Evolutionary conservation across 2,797 vertebrate genomes (phyloP), one percentile per base, ranked within the genome.

Genomic region (Semotilus atromaculatus): DNA sequence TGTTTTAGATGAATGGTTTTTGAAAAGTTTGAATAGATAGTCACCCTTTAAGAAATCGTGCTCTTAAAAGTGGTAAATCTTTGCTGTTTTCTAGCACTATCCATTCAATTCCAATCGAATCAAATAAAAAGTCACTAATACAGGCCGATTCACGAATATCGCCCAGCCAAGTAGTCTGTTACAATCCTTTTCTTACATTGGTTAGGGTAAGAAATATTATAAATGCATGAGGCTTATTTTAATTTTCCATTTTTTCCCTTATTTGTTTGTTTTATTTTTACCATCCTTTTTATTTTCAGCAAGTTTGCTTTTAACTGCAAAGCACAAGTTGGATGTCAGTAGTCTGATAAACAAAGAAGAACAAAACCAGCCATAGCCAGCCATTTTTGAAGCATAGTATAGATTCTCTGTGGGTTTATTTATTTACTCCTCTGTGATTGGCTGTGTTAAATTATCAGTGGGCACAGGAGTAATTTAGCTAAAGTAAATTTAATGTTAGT

Each of bases 181-280:
- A 23, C 29, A 64, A 82, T 67, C 11, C 23, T 51, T 77, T 77
- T n/a, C 64, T 84, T 31, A 78, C 36, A 62, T 43, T 36, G 60
- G n/a, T 78, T 78, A 51, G 19, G 48, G 36, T 68, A 45, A 34
- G 29, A 64, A 31, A 64, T 26, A 58, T 76, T 68, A 58, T 72
- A 66, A 85, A 80, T 80, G 83, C 83, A 80, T 85, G 83, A 40
- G 16, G 67, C 83, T 72, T 80, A 38, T 92, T 93, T 93, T 87
- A 90, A 90, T 89, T 91, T 89, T 88, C 89, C 89, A 91, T 91
- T 92, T 72, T 70, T 18, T 29, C 88, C 75, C 78, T 90, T 89
- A 90, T 91, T 87, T 93, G 78, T 67, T 76, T 55, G 29, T 66
- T 84, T 58, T 82, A 48, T 75, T 85, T 76, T 78, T 21, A 29